These are phyloP conservation scores for Mythimna impura DNA, from an alignment of 2,888 invertebrate species.

Conservation along the genomic window DNA sequence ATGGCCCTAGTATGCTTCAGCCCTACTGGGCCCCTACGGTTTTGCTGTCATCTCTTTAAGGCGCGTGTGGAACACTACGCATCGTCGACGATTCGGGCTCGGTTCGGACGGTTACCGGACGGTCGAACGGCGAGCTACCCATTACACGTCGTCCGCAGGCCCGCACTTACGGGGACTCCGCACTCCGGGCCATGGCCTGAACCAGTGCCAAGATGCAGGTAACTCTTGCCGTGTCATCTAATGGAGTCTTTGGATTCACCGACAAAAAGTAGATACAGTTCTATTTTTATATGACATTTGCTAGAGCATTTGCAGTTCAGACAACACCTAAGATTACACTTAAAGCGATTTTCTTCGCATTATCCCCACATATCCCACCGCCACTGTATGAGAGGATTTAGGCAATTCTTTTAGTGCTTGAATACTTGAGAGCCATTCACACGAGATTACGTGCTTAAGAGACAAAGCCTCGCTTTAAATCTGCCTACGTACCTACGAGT, in stretches of 20 bases:
- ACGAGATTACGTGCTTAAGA: constrained; percentile 52
- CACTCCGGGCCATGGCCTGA: too few species aligned
- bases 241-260: too few species aligned
- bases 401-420: constrained; percentile 53
- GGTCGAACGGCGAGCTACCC: too few species aligned
- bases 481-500: constrained; percentile 46
- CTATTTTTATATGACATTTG: neutral
- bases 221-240: neutral
- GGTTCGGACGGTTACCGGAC: too few species aligned
- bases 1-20: too few species aligned
- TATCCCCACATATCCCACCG: constrained; percentile 20
- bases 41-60: too few species aligned
- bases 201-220: neutral
- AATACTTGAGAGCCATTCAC: constrained; percentile 46
- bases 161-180: too few species aligned
- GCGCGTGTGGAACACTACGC: too few species aligned
- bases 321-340: constrained; percentile 1
- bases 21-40: too few species aligned
- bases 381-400: constrained; percentile 44
- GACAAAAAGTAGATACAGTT: neutral
- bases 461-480: constrained; percentile 52
- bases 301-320: neutral
- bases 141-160: too few species aligned
- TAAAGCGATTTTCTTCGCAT: constrained; percentile 27
- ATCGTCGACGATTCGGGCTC: too few species aligned